These are phyloP conservation scores for Burhinus oedicnemus DNA, from an alignment of 2,113 vertebrate species.

Conservation along the genomic window DNA sequence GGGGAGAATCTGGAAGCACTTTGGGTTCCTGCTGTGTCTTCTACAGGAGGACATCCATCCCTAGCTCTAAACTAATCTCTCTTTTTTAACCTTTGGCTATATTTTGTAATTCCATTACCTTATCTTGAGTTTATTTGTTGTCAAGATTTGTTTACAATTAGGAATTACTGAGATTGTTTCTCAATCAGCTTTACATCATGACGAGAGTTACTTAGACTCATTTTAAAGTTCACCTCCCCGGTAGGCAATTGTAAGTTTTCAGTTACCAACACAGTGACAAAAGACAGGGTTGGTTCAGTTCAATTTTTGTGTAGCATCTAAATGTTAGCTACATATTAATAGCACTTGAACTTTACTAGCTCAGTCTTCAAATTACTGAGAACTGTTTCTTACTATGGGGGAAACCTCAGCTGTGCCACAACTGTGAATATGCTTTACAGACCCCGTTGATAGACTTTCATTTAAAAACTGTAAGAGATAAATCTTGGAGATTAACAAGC, in stretches of 20 bases:
- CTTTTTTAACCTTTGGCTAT: not conserved
- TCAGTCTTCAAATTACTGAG: not conserved
- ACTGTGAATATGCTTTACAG: not conserved
- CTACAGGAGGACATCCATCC: not conserved
- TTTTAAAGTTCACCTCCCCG: not conserved
- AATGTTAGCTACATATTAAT: not conserved
- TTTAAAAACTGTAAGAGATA: not conserved
- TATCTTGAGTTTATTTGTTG: not conserved
- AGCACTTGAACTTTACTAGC: not conserved
- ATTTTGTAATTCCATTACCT: not conserved
- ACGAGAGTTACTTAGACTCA: not conserved
- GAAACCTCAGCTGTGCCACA: not conserved
- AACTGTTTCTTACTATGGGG: not conserved
- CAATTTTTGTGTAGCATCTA: not conserved
- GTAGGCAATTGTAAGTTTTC: not conserved
- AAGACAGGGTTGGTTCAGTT: not conserved
- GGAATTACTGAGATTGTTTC: not conserved
- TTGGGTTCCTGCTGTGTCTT: not conserved
- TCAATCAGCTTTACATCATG: not conserved
- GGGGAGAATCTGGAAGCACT: not conserved
- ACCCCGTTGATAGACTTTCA: not conserved
- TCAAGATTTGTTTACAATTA: not conserved
- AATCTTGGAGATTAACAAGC: not conserved
- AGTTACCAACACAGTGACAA: not conserved
- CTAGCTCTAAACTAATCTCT: not conserved